Percentiles rank a stretch among this genome's conserved stretches.
Conservation (phyloP, 2,113 vertebrate species). For the Pedionomus torquatus region DNA sequence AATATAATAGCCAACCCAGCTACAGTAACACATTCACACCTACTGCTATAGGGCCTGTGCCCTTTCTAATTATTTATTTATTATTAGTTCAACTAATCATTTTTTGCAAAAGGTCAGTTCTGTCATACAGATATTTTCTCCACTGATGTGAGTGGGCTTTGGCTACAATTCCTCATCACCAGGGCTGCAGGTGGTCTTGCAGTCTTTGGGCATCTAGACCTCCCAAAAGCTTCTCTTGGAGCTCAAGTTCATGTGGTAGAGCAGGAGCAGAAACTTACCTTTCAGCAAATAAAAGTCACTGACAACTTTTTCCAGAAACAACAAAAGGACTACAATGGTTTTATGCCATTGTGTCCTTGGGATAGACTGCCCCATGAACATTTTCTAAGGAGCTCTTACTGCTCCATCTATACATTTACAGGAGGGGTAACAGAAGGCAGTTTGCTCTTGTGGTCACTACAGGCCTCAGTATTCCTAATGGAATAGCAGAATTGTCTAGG, state of each 20-base stretch:
- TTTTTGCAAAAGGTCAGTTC: not conserved
- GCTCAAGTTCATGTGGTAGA: accelerated
- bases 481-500: no score
- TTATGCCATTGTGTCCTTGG: not conserved
- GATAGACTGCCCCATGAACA: not conserved
- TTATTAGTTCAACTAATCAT: not conserved
- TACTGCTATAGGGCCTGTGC: not conserved
- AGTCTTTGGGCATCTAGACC: not conserved
- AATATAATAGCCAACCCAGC: not conserved
- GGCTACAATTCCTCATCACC: not conserved
- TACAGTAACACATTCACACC: not conserved
- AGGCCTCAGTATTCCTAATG: not conserved
- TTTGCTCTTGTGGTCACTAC: not conserved
- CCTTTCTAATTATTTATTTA: not conserved
- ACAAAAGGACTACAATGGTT: not conserved
- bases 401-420: not conserved
- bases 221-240: not conserved
- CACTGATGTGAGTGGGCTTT: not conserved
- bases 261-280: not conserved
- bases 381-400: not conserved
- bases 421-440: not conserved
- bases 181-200: not conserved
- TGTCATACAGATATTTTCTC: not conserved
- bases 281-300: not conserved
- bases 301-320: not conserved